These are phyloP conservation scores for Planococcus citri DNA, from an alignment of 1,140 invertebrate species.

Conservation along the genomic window DNA sequence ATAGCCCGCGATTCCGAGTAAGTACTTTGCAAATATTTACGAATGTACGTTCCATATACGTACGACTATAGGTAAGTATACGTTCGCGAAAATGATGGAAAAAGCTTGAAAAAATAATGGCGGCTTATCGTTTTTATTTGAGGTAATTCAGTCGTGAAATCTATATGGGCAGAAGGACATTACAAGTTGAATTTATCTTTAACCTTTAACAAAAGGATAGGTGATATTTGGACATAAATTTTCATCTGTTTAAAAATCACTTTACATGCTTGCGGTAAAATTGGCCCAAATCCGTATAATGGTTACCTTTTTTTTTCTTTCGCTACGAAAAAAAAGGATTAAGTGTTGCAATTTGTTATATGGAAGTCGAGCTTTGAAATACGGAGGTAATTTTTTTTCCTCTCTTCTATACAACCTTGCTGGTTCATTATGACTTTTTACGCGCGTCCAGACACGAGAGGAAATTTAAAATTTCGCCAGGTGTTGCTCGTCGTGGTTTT, in stretches of 20 bases:
- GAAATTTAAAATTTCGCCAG: background rate
- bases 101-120: background rate
- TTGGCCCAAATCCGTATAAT: background rate
- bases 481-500: too few species aligned
- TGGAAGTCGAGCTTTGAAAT: background rate
- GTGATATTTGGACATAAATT: constrained; percentile 7
- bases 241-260: constrained; percentile 7
- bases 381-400: background rate
- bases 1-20: too few species aligned
- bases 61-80: too few species aligned
- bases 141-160: background rate
- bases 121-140: background rate
- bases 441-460: background rate
- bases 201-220: background rate
- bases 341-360: constrained; percentile 2
- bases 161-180: background rate
- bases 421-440: background rate
- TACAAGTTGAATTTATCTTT: constrained; percentile 4
- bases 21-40: too few species aligned
- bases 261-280: background rate
- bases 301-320: background rate
- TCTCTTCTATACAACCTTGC: background rate
- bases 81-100: too few species aligned
- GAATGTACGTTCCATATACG: too few species aligned
- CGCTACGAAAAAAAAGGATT: background rate